phyloP scores from a whole-genome alignment of 2,797 vertebrate genomes.

The Pelochelys cantorii region DNA sequence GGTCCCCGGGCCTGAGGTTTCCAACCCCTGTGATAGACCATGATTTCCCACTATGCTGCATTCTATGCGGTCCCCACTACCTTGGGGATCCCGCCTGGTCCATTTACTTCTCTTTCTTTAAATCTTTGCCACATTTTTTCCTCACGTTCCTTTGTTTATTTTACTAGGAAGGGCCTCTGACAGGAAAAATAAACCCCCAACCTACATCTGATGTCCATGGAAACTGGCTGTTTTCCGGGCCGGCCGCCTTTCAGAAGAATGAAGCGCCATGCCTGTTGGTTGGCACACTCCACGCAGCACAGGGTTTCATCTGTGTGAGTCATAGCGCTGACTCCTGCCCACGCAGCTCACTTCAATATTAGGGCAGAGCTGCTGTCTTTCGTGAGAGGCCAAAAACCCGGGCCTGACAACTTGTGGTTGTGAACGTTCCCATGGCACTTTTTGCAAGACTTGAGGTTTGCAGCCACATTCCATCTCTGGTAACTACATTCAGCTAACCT shows the following conservation, averaged over 20 bases:
- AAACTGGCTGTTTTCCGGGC: background rate
- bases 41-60: background rate
- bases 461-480: background rate
- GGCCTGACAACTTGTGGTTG: background rate
- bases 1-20: no score
- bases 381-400: background rate
- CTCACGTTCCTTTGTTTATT: background rate
- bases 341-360: background rate
- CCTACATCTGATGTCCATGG: background rate
- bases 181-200: background rate
- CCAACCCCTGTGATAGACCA: no score
- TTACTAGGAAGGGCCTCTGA: background rate
- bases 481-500: background rate
- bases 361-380: background rate
- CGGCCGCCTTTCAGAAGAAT: background rate
- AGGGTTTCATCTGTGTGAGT: background rate
- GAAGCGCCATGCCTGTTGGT: background rate
- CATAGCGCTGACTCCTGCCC: background rate
- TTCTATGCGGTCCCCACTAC: background rate
- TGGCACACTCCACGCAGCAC: background rate
- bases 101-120: background rate
- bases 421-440: background rate
- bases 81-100: background rate
- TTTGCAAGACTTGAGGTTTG: background rate
- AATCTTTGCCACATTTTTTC: background rate